Base-by-base conservation (phyloP, 2,888 invertebrate species). In the Andrena praecox region DNA sequence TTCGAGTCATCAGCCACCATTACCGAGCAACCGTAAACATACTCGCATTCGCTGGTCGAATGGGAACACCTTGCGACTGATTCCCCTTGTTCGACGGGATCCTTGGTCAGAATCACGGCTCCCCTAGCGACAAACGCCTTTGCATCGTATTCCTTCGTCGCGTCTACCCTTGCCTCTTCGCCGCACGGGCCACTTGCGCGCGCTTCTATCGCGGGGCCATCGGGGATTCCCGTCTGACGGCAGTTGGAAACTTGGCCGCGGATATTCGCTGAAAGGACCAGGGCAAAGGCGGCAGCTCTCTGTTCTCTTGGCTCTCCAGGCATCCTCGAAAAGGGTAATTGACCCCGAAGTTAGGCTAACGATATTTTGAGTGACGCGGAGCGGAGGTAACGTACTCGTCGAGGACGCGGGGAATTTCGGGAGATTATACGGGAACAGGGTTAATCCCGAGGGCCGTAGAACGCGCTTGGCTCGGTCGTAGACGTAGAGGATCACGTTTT, bases 281-380 rank as follows among this genome's bases (percentile, higher is more conserved):
- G 2, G 10, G 4, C n/a, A 16, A 71, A 31, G 27, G n/a, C 16
- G 29, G 7, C 33, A 8, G 20, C n/a, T 20, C 42, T 42, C 42
- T 69, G 7, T 27, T 2, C 48, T 6, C 52, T 27, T 31, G 10
- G 63, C 2, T 54, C n/a, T 24, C 8, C 59, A 7, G 35, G 16
- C 56, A 20, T 27, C 33, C 59, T 35, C 72, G 78, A 75, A 75
- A 64, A 56, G 60, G 79, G 72, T 83, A 79, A 83, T 84, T 76
- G 72, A 76, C 71, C 83, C 35, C 52, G 66, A 79, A 83, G 77
- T 75, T 84, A 76, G 69, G 33, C 72, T 80, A 81, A 80, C 69
- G 80, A 73, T 66, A 73, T 85, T 75, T 84, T 56, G 72, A 75
- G 50, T 72, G 68, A 24, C 77, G 35, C n/a, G 62, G 27, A 2